Evolutionary conservation across 2,888 invertebrate species (phyloP).

Genomic region (Melanophora roralis): DNA sequence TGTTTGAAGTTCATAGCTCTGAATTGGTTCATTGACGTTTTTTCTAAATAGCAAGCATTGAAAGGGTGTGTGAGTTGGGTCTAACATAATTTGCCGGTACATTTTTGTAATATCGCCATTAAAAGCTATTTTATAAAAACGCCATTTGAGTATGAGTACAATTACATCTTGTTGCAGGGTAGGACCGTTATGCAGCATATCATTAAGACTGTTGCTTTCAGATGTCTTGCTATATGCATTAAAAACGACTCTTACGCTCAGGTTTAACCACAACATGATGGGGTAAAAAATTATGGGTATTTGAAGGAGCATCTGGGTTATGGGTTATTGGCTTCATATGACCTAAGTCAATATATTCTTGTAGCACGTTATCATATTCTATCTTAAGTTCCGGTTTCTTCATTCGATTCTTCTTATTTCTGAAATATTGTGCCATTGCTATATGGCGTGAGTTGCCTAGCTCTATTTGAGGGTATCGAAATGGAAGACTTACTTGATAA

Average conservation of each 20-base stretch:
- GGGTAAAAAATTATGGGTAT: slow-evolving; percentile 2
- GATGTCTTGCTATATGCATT: not conserved
- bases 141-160: slow-evolving; percentile 5
- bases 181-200: not conserved
- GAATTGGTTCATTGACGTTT: not conserved
- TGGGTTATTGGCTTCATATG: not conserved
- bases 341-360: not conserved
- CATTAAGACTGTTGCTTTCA: not conserved
- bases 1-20: slow-evolving; percentile 1
- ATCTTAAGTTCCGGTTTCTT: not conserved
- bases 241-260: slow-evolving; percentile 10
- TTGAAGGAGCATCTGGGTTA: not conserved
- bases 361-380: slow-evolving; percentile 9
- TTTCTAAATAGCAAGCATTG: not conserved
- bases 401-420: slow-evolving; percentile 5
- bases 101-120: slow-evolving; percentile 36
- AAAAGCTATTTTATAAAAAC: slow-evolving; percentile 8
- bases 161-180: slow-evolving; percentile 9
- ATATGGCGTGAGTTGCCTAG: not conserved
- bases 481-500: not conserved
- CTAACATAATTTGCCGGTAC: slow-evolving; percentile 18
- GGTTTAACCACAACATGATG: slow-evolving; percentile 22
- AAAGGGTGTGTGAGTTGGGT: slow-evolving; percentile 1
- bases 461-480: not conserved
- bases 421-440: not conserved